Conservation (phyloP, 2,113 vertebrate species). For the Indicator maculatus region DNA sequence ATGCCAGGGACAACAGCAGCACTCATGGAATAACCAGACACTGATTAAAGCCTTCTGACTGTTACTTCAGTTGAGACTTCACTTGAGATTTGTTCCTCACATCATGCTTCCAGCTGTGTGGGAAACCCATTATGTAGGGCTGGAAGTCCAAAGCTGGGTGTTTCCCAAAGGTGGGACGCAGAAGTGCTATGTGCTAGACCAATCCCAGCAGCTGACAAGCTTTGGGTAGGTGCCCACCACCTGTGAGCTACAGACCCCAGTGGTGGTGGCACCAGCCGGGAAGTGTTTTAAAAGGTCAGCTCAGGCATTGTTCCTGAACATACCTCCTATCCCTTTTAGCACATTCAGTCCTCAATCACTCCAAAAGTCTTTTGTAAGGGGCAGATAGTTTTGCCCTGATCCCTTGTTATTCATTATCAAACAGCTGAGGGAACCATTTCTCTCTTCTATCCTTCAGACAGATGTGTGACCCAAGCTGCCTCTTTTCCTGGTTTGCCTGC, state of each 20-base stretch:
- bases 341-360: not conserved
- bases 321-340: not conserved
- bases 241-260: fast-evolving
- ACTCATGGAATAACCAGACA: not conserved
- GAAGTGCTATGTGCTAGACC: not conserved
- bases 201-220: not conserved
- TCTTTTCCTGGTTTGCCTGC: too few species aligned
- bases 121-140: not conserved
- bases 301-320: not conserved
- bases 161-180: not conserved
- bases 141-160: not conserved
- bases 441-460: not conserved
- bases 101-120: not conserved
- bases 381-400: not conserved
- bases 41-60: not conserved
- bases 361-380: not conserved
- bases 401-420: not conserved
- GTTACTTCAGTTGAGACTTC: not conserved
- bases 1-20: not conserved
- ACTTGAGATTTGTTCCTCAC: not conserved
- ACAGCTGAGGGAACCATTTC: not conserved
- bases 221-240: not conserved
- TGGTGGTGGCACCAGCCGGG: not conserved
- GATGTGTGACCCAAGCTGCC: not conserved
- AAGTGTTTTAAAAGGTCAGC: not conserved